Evolutionary conservation across 1,140 invertebrate genomes (phyloP).

Genomic region (Camponotus floridanus): DNA sequence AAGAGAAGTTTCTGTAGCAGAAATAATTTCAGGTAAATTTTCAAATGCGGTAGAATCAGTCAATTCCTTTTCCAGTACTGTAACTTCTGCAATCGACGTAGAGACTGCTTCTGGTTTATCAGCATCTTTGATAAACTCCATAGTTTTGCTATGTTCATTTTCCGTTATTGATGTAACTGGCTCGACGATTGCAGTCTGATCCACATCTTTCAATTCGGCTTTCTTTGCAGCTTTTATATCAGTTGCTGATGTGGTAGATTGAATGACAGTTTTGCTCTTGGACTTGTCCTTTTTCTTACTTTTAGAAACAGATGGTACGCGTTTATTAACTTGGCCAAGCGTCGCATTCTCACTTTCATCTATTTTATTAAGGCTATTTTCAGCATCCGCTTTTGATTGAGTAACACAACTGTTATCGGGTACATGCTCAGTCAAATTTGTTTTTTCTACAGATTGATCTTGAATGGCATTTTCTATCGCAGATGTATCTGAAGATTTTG

Average conservation of each 20-base stretch:
- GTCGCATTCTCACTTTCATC: background rate
- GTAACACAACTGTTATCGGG: background rate
- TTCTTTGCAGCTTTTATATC: slow-evolving; percentile 25
- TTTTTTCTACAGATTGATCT: background rate
- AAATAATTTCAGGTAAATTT: too few species aligned
- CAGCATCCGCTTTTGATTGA: background rate
- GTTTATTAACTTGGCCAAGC: background rate
- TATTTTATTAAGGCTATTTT: background rate
- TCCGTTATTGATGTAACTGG: background rate
- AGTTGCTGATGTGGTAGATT: slow-evolving; percentile 13
- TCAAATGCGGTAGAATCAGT: too few species aligned
- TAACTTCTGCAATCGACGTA: background rate
- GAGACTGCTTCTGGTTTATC: background rate
- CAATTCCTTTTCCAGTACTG: background rate
- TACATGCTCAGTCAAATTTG: background rate
- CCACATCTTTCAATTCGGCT: slow-evolving; percentile 1
- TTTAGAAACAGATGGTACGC: background rate
- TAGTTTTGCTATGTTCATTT: background rate
- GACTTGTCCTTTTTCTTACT: slow-evolving; percentile 46
- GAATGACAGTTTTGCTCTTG: slow-evolving; percentile 47
- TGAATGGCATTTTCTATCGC: background rate
- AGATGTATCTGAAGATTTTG: background rate
- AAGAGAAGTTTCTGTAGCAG: too few species aligned
- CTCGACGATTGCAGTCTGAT: background rate
- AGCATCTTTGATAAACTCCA: background rate